These are phyloP conservation scores for Thymallus thymallus DNA, from an alignment of 2,113 vertebrate genomes.

Conservation along the genomic window DNA sequence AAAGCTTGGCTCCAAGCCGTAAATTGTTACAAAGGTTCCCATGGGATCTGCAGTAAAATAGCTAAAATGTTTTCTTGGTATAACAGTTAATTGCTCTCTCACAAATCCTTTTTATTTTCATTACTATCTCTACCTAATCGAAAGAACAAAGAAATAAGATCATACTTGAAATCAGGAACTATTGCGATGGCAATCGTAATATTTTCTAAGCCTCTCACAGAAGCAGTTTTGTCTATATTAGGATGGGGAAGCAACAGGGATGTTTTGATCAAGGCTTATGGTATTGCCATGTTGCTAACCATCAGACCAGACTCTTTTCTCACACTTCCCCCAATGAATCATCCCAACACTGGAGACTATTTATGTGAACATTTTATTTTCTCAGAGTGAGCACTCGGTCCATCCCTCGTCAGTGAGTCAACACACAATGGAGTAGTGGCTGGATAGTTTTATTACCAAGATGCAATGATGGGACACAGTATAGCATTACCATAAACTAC, in stretches of 20 bases:
- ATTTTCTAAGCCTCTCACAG: constrained; percentile 16
- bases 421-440: no score
- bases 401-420: no score
- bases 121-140: background rate
- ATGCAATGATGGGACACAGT: no score
- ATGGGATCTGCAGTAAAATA: background rate
- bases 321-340: constrained; percentile 51
- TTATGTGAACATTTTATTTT: no score
- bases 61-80: background rate
- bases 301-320: constrained; percentile 34
- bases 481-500: no score
- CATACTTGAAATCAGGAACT: constrained; percentile 24
- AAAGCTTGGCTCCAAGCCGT: background rate
- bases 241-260: constrained; percentile 33
- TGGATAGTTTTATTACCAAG: no score
- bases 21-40: background rate
- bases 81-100: background rate
- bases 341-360: constrained; percentile 34
- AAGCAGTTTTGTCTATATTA: constrained; percentile 60
- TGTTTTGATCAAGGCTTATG: constrained; percentile 42
- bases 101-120: background rate
- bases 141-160: constrained; percentile 5
- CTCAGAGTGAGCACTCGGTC: no score
- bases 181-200: background rate
- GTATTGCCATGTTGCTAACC: constrained; percentile 21